Conservation (phyloP, 2,888 invertebrate species). For the Alsophila aescularia region DNA sequence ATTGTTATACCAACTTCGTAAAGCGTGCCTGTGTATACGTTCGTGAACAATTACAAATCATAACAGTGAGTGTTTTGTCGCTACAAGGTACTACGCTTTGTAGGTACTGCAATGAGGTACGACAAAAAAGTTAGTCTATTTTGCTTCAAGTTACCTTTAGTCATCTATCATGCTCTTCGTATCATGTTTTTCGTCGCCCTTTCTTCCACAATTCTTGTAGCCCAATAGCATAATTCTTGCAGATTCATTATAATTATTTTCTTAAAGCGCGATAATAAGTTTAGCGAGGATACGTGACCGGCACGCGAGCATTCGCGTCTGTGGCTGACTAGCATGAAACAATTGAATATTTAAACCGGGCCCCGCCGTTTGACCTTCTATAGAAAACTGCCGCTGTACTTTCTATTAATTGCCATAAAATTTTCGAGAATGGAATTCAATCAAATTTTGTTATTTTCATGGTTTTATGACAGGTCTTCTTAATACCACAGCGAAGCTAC, state of each 20-base stretch:
- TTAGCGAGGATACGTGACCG: conserved; percentile 13
- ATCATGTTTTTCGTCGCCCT: neutral
- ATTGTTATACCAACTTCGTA: conserved; percentile 22
- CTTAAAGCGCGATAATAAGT: conserved; percentile 24
- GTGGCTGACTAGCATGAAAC: conserved; percentile 27
- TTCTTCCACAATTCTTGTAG: neutral
- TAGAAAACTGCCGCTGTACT: conserved; percentile 3
- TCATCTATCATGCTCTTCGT: too few species aligned
- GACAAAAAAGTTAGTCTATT: too few species aligned
- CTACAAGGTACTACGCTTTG: too few species aligned
- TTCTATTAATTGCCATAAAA: neutral
- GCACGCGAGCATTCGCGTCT: conserved; percentile 36
- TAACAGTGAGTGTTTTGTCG: conserved; percentile 29
- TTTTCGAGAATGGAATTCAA: neutral
- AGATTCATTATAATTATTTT: conserved; percentile 23
- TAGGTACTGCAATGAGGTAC: too few species aligned
- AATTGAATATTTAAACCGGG: conserved; percentile 39
- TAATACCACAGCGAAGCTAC: too few species aligned
- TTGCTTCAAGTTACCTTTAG: too few species aligned
- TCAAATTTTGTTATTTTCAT: too few species aligned
- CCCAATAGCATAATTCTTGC: conserved; percentile 1
- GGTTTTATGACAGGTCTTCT: too few species aligned
- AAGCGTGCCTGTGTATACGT: conserved; percentile 27
- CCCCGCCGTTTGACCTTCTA: conserved; percentile 33
- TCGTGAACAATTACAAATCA: conserved; percentile 29